Base-by-base conservation (phyloP, 92 coral and sea anemone species). In the Epizoanthus illoricatus region DNA sequence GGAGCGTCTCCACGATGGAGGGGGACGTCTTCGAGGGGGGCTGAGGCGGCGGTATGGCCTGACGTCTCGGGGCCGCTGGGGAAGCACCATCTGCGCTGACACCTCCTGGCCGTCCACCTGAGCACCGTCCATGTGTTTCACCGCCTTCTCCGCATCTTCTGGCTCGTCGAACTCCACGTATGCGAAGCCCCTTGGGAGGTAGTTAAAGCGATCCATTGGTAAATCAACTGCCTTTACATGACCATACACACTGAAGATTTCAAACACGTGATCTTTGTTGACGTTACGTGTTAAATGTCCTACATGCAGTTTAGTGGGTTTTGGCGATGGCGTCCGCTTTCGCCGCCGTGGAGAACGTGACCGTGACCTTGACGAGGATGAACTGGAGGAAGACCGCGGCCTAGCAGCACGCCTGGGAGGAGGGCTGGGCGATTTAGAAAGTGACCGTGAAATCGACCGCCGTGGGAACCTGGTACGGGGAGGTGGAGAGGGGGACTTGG, bases 121-220 rank as follows among this genome's bases (percentile, higher is more conserved):
- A 0, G 98, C 99, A 8, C 99, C 98, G 65, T 97, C 96, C 99
- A 97, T 97, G 87, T 97, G 99, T 69, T 94, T 93, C 80, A 97
- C 71, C 17, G 99, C 99, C 54, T 86, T 90, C 49, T 97, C 98
- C 9, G 97, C 94, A 24, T 90, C 94, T 5, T 91, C 94, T 2
- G 91, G 85, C 5, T 93, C 97, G 28, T 90, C 98, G 83, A 75
- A 97, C 76, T 97, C 99, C 2, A 97, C 98, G 49, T 97, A 97
- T 5, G 98, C 98, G 86, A 91, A 97, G 5, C 99, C 99, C 59
- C 97, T 86, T 12, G 97, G 94, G 6, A 90, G 85, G 43, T 86
- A 86, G 83, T 97, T 97, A 24, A 90, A 90, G 80, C 99, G 92
- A 75, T 88, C 95, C 88, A 86, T 91, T 8, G 99, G 99, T 76